Conservation (phyloP, 2,113 vertebrate species). For the Mirounga angustirostris region DNA sequence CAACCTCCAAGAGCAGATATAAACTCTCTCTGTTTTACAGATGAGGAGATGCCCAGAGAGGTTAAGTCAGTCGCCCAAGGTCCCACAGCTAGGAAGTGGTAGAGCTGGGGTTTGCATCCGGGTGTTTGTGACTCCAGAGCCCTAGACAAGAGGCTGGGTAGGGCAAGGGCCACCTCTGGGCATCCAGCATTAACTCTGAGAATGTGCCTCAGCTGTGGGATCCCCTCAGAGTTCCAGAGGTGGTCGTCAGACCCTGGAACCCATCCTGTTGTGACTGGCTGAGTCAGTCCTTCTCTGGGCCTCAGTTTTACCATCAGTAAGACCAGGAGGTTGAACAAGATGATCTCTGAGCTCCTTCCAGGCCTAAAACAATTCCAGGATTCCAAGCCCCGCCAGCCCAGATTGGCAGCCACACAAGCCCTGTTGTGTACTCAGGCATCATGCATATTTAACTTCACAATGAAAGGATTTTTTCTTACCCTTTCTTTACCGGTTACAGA, state of each 20-base stretch:
- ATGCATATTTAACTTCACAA: constrained; percentile 78
- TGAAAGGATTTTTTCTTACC: constrained; percentile 65
- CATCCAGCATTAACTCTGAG: background rate
- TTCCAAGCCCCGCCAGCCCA: constrained; percentile 10
- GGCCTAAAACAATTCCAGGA: constrained; percentile 60
- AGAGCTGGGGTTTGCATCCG: background rate
- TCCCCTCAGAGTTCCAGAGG: background rate
- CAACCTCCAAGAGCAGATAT: background rate
- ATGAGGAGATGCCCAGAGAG: background rate
- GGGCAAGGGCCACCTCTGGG: background rate
- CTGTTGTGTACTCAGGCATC: constrained; percentile 65
- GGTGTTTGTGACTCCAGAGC: background rate
- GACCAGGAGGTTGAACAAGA: constrained; percentile 34
- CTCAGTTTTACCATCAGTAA: constrained; percentile 37
- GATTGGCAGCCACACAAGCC: constrained; percentile 59
- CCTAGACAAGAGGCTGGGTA: background rate
- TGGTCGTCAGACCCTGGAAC: background rate
- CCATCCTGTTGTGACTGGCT: background rate
- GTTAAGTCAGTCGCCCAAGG: background rate
- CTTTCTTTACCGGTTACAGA: constrained; percentile 58
- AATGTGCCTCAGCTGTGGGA: background rate
- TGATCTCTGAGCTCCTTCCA: background rate
- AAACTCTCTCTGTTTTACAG: background rate
- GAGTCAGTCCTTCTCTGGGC: background rate
- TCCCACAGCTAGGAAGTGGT: background rate